A percentile compares a stretch with the other conserved stretches of the same genome.
phyloP scores from a whole-genome alignment of 2,888 invertebrate species.

The Polydrusus pterygomalis region DNA sequence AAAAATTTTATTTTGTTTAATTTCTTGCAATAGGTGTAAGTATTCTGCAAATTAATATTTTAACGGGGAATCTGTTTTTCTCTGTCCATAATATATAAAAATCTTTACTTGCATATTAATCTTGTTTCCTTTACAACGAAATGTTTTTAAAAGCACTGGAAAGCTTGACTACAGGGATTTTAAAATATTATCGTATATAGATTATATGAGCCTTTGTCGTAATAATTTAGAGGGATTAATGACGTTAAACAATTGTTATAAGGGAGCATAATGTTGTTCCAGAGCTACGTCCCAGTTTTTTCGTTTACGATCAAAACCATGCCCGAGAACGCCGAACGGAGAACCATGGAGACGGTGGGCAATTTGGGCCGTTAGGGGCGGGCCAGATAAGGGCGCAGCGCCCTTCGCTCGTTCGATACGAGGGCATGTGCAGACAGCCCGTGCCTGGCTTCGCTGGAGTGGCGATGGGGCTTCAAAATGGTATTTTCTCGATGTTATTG shows the following conservation, averaged over 20 bases:
- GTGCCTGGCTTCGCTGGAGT: slow-evolving; percentile 13
- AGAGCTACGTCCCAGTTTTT: slow-evolving; percentile 8
- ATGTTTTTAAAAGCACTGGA: too few relatives aligned
- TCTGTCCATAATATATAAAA: too few relatives aligned
- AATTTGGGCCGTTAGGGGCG: slow-evolving; percentile 46
- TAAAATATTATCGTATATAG: too few relatives aligned
- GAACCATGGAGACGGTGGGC: slow-evolving; percentile 50
- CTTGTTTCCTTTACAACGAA: too few relatives aligned
- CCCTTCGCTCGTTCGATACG: slow-evolving; percentile 44
- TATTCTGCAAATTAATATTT: too few relatives aligned
- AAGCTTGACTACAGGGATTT: too few relatives aligned
- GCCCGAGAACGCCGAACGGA: slow-evolving; percentile 31
- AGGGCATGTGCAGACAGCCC: slow-evolving; percentile 36
- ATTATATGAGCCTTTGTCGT: too few relatives aligned
- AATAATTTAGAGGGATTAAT: too few relatives aligned
- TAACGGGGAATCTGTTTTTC: too few relatives aligned
- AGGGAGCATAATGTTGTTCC: not conserved
- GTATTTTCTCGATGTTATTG: not conserved
- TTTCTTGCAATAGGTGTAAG: too few relatives aligned
- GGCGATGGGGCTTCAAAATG: slow-evolving; percentile 1
- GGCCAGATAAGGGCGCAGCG: slow-evolving; percentile 48
- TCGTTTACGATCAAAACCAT: slow-evolving; percentile 16
- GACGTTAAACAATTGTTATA: not conserved
- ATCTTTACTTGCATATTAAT: too few relatives aligned
- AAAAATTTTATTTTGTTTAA: too few relatives aligned